These are phyloP conservation scores for Odontocerum albicorne DNA, from an alignment of 2,888 invertebrate genomes.

Conservation along the genomic window DNA sequence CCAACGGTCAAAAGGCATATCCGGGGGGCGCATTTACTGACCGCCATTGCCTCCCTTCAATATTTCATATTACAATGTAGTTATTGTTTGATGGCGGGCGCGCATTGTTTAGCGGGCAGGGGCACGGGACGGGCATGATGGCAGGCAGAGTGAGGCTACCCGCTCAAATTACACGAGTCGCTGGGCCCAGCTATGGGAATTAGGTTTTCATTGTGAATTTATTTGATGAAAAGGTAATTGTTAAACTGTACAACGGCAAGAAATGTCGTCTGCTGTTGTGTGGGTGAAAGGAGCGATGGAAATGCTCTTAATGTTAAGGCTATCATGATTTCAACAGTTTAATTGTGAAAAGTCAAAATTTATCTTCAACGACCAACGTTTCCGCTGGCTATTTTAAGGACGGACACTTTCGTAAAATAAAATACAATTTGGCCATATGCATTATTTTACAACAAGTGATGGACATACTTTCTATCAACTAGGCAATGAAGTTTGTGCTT, in stretches of 20 bases:
- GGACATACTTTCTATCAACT: too few relatives aligned
- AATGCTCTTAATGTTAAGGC: background rate
- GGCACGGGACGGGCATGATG: slow-evolving; percentile 22
- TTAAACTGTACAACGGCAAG: background rate
- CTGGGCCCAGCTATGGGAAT: slow-evolving; percentile 25
- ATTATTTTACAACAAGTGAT: too few relatives aligned
- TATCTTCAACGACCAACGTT: too few relatives aligned
- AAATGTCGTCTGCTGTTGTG: background rate
- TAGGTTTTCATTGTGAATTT: slow-evolving; percentile 22
- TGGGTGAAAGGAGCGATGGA: background rate
- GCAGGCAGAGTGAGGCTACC: slow-evolving; percentile 15
- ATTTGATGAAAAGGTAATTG: slow-evolving; percentile 17
- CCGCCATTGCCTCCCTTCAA: slow-evolving; percentile 35
- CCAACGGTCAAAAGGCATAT: slow-evolving; percentile 29
- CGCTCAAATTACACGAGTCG: slow-evolving; percentile 33
- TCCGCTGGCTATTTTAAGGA: too few relatives aligned
- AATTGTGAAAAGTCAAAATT: background rate
- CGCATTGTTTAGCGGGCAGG: slow-evolving; percentile 26
- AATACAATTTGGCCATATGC: too few relatives aligned
- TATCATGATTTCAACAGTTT: background rate
- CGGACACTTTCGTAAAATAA: too few relatives aligned
- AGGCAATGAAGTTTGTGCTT: too few relatives aligned
- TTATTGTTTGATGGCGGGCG: slow-evolving; percentile 35
- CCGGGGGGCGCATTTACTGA: slow-evolving; percentile 33
- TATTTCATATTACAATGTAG: slow-evolving; percentile 37